These are phyloP conservation scores for Labeo catla DNA, from an alignment of 2,113 vertebrate genomes.

Conservation along the genomic window DNA sequence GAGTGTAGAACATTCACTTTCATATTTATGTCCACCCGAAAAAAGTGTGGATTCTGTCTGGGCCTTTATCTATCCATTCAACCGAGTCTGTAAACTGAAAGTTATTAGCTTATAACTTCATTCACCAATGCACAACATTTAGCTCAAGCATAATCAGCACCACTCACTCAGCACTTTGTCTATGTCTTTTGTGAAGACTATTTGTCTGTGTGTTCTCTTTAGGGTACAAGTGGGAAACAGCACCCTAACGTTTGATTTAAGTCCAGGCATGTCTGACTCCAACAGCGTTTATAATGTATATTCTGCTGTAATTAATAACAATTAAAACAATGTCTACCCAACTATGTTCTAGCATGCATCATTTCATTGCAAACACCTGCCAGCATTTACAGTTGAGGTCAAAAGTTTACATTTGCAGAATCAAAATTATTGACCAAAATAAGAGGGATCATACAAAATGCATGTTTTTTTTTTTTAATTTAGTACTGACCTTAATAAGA, in stretches of 20 bases:
- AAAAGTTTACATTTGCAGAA: too few species aligned
- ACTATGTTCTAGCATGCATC: background rate
- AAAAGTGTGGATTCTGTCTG: background rate
- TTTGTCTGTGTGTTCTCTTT: conserved; percentile 20
- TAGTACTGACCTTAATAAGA: too few species aligned
- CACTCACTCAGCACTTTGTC: conserved; percentile 29
- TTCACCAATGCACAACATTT: background rate
- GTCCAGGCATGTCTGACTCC: conserved; percentile 54
- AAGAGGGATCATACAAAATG: too few species aligned
- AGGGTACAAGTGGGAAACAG: conserved; percentile 25
- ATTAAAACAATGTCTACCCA: conserved; percentile 56
- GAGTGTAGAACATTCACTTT: background rate
- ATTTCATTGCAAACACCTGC: conserved; percentile 10
- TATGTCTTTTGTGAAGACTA: conserved; percentile 22
- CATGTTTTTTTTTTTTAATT: too few species aligned
- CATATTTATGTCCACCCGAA: background rate
- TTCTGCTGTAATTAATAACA: conserved; percentile 49
- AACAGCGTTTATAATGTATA: conserved; percentile 57
- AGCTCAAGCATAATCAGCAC: background rate
- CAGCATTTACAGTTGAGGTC: background rate
- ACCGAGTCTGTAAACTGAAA: conserved; percentile 1
- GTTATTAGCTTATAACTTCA: background rate
- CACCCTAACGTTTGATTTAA: conserved; percentile 38
- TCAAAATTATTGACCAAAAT: too few species aligned
- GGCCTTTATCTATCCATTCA: background rate